Evolutionary conservation across 2,888 invertebrate species (phyloP), one percentile per base, ranked within the genome.

Genomic region (Tetranychus piercei): DNA sequence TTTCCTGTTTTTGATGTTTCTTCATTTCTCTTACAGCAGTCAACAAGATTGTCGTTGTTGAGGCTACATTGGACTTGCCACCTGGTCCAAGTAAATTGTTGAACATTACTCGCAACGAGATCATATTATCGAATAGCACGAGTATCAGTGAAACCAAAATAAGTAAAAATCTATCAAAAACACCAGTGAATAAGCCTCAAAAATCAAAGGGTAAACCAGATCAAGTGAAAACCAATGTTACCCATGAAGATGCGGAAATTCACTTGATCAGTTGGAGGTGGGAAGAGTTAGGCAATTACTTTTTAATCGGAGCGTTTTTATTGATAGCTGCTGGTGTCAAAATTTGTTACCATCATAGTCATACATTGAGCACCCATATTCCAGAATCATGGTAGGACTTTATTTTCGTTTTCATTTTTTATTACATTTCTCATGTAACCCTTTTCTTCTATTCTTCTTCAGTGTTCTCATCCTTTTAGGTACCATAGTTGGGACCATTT

Each of bases 381-480:
- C 76, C 76, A 6, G 76, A 76, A 45, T 76, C 76, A 15, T 76
- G 76, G 76, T 76, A 66, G 23, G 74, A 34, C 34, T 34, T 34
- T 34, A n/a, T 22, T 20, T 34, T 44, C 43, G 65, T 23, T 11
- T 6, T 0, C 2, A 15, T 55, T 0, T 15, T 20, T 64, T 23
- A 43, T 3, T 0, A 2, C 69, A 69, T 2, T 69, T 69, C n/a
- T n/a, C 20, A 69, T 55, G 8, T 20, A 45, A 81, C 81, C 18
- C 79, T 80, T 7, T 79, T 82, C 82, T 78, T 55, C 55, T 55
- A 9, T 55, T 55, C 7, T 55, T 55, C 3, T 55, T 5, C 80
- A 85, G 85, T 77, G 80, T 85, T 74, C 81, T 85, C 69, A 85
- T 86, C 75, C 77, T 85, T 6, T 80, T 85, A 9, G 86, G 86